These are phyloP conservation scores for Brachionus rotundiformis DNA, from an alignment of 1,140 invertebrate genomes.

Conservation along the genomic window DNA sequence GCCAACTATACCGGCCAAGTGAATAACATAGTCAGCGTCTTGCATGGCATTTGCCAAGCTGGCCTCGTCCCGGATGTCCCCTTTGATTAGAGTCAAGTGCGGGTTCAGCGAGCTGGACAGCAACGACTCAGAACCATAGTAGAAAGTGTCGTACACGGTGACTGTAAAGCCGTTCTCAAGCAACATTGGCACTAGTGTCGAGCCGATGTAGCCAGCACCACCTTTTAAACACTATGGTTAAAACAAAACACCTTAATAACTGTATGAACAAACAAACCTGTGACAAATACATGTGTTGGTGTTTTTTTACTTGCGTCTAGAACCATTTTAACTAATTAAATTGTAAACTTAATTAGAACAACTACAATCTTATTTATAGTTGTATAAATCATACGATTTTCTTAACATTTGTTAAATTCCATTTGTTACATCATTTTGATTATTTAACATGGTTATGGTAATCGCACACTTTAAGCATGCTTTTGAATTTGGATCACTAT, in stretches of 20 bases:
- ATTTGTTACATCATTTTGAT: background rate
- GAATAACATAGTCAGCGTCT: conserved; percentile 55
- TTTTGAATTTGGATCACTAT: background rate
- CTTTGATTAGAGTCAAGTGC: conserved; percentile 54
- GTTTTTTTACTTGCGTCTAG: background rate
- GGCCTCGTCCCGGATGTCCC: conserved; percentile 55
- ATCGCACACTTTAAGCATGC: background rate
- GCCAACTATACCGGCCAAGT: conserved; percentile 57
- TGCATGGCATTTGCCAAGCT: conserved; percentile 51
- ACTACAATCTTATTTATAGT: background rate
- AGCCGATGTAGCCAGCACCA: conserved; percentile 58
- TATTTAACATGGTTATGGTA: conserved; percentile 8
- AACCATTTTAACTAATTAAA: background rate
- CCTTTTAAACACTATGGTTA: too few species aligned
- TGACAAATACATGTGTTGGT: background rate
- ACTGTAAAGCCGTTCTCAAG: conserved; percentile 55
- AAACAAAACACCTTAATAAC: too few species aligned
- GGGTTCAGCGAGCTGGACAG: conserved; percentile 51
- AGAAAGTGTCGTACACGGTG: conserved; percentile 56
- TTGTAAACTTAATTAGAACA: background rate
- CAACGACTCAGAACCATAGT: conserved; percentile 55
- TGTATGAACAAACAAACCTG: too few species aligned
- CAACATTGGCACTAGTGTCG: conserved; percentile 55
- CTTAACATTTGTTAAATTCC: background rate
- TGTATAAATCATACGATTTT: conserved; percentile 6